Evolutionary conservation across 1,140 invertebrate genomes (phyloP).

Genomic region (Drosophila tani): DNA sequence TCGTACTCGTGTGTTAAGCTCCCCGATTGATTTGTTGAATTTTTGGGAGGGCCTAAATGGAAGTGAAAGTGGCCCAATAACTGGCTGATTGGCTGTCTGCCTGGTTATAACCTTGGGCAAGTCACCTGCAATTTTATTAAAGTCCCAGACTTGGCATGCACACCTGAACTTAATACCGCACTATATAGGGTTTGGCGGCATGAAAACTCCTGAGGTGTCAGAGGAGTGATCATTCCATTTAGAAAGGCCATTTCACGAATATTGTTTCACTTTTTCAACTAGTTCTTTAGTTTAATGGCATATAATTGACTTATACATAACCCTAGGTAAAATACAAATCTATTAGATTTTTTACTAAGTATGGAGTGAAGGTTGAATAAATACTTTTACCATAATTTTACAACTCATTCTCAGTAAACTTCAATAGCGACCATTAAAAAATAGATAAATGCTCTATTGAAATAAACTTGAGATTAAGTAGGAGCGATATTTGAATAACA

Average conservation of each 20-base stretch:
- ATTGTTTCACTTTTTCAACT: background rate
- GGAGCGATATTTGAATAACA: background rate
- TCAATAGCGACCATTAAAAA: background rate
- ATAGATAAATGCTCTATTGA: no score
- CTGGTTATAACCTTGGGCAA: slow-evolving; percentile 58
- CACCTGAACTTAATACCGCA: slow-evolving; percentile 15
- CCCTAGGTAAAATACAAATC: background rate
- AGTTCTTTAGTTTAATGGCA: background rate
- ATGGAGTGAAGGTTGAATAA: background rate
- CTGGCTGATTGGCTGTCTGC: slow-evolving; percentile 50
- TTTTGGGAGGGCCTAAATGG: slow-evolving; percentile 56
- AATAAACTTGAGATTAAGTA: background rate
- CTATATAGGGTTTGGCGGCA: background rate
- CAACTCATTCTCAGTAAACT: background rate
- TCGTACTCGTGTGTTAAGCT: slow-evolving; percentile 28
- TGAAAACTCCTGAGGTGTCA: background rate
- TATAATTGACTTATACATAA: background rate
- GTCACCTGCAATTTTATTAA: slow-evolving; percentile 60
- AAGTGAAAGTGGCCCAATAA: slow-evolving; percentile 64
- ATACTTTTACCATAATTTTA: background rate
- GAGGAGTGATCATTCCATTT: background rate
- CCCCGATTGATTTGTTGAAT: slow-evolving; percentile 69
- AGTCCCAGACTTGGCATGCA: slow-evolving; percentile 39
- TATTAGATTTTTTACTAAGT: background rate
- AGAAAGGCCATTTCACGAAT: background rate